Percentiles rank a stretch among this genome's conserved stretches.
Evolutionary conservation across 1,140 invertebrate species (phyloP).

Genomic region (Trachymyrmex septentrionalis): DNA sequence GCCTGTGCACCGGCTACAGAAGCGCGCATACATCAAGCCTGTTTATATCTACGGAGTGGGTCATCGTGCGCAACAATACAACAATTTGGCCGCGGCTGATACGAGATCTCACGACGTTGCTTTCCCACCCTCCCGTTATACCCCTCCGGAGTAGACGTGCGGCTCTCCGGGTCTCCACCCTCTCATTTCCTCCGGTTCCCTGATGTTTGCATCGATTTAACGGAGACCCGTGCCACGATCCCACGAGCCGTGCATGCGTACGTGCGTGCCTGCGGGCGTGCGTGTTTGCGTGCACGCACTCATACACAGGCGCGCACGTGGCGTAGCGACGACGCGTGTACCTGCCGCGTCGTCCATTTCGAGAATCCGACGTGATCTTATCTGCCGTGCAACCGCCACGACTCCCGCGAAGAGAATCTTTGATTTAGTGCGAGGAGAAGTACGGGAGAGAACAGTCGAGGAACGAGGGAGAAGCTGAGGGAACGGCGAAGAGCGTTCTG

Average conservation of each 20-base stretch:
- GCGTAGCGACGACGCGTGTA: slow-evolving; percentile 60
- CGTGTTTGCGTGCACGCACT: neutral
- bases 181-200: slow-evolving; percentile 32
- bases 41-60: slow-evolving; percentile 70
- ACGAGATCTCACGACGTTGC: slow-evolving; percentile 70
- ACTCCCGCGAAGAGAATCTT: slow-evolving; percentile 79
- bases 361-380: slow-evolving; percentile 79
- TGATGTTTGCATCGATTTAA: slow-evolving; percentile 53
- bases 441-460: slow-evolving; percentile 26
- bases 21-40: slow-evolving; percentile 70
- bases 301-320: slow-evolving; percentile 40
- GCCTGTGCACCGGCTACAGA: slow-evolving; percentile 27
- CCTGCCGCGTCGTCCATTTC: slow-evolving; percentile 74
- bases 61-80: slow-evolving; percentile 73
- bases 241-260: slow-evolving; percentile 9
- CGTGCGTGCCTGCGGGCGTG: slow-evolving; percentile 1
- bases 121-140: slow-evolving; percentile 63
- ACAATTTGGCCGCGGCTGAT: slow-evolving; percentile 77
- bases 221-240: slow-evolving; percentile 66
- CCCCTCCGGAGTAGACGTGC: slow-evolving; percentile 4
- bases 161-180: slow-evolving; percentile 4
- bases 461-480: neutral
- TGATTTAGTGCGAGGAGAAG: slow-evolving; percentile 75
- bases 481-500: neutral
- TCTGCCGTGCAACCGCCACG: slow-evolving; percentile 65